A percentile compares a stretch with the other conserved stretches of the same genome.
These are phyloP conservation scores for Heterocephalus glaber DNA, from an alignment of 2,113 vertebrate species.

Conservation along the genomic window DNA sequence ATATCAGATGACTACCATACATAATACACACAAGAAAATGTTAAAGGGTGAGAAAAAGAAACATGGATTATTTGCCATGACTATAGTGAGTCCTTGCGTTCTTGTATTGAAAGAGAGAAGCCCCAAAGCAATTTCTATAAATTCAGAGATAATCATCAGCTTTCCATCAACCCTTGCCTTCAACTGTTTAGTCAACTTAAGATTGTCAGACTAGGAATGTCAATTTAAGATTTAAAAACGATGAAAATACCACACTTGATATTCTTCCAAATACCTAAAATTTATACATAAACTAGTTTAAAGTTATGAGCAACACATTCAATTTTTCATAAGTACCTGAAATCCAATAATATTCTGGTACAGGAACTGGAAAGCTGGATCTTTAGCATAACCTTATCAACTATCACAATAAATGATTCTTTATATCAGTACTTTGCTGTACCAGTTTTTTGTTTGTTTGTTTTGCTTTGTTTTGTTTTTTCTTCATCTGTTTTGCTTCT, in stretches of 20 bases:
- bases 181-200: not conserved
- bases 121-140: not conserved
- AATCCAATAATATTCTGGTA: not conserved
- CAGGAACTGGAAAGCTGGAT: not conserved
- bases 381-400: slow-evolving; percentile 30
- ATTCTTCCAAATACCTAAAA: not conserved
- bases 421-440: not conserved
- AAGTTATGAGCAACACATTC: slow-evolving; percentile 1
- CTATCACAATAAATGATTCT: not conserved
- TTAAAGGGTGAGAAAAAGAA: not conserved
- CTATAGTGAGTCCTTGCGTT: slow-evolving; percentile 9
- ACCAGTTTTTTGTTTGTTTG: not conserved
- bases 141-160: not conserved
- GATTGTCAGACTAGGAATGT: not conserved
- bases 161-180: not conserved
- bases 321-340: not conserved
- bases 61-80: not conserved
- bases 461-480: not conserved
- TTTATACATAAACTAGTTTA: not conserved
- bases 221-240: not conserved
- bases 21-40: slow-evolving; percentile 18
- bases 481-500: not conserved
- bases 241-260: not conserved
- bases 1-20: slow-evolving; percentile 32
- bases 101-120: not conserved